Evolutionary conservation across 1,140 invertebrate genomes (phyloP), one percentile per base, ranked within the genome.

Genomic region (Mactra quadrangularis): DNA sequence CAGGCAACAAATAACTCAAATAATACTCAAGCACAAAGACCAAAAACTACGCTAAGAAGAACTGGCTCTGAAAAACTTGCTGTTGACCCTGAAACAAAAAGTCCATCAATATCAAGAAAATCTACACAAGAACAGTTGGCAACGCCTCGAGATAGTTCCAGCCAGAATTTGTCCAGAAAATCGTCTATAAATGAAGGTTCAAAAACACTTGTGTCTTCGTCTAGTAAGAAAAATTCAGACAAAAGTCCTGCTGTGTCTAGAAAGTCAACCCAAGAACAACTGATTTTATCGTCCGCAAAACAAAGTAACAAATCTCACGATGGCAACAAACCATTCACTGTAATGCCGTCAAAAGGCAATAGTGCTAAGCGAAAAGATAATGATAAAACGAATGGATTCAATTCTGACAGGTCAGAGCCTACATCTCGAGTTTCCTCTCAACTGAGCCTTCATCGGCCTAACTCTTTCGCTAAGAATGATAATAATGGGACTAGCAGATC

Each of bases 21-120:
- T 15, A 4, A 0, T 22, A n/a, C 47, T 6, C 31, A 66, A 53
- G 19, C 17, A 9, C 60, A 55, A 17, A 50, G 77, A 70, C 77
- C 77, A 15, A 68, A 79, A 41, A 70, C 77, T 6, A 79, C 77
- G 22, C 62, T 79, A 45, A 62, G 77, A 19, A 27, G 77, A 33
- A 57, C 77, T 9, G 25, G 50, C 0, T 79, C 77, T 25, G 77
- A 79, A 59, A 79, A 79, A 47, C 3, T 22, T 13, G 45, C 31
- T 25, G 29, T 25, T 62, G 59, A 22, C 19, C 38, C 6, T 7
- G 38, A 15, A 7, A 15, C 6, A 7, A 41, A 41, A 41, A 41
- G 38, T 41, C 38, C 38, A 15, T 15, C 38, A 41, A 6, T 15
- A 7, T 41, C 38, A 6, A 41, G 38, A 15, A 41, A 41, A 41